Conservation (phyloP, 2,888 invertebrate species). For the Timema cristinae region DNA sequence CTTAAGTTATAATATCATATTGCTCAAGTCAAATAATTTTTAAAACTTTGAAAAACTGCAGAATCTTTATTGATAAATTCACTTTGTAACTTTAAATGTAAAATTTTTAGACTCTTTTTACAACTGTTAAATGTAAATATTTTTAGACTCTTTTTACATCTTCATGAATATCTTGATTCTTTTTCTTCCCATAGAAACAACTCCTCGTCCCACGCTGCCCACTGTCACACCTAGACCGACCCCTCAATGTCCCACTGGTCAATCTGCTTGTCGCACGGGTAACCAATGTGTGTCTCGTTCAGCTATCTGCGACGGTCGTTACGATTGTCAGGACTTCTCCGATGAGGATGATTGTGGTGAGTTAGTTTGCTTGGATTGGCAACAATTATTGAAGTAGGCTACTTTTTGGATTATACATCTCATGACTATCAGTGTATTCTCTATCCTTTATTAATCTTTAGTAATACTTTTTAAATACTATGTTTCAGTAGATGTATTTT, state of each 20-base stretch:
- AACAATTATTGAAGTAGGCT: too few species aligned
- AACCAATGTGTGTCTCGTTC: conserved; percentile 45
- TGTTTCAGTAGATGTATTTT: too few species aligned
- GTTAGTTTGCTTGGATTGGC: conserved; percentile 25
- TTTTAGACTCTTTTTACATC: background rate
- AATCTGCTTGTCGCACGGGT: conserved; percentile 44
- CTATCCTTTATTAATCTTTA: too few species aligned
- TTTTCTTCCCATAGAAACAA: background rate
- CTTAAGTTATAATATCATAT: too few species aligned
- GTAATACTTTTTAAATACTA: too few species aligned
- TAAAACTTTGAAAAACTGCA: too few species aligned
- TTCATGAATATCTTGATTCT: background rate
- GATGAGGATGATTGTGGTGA: conserved; percentile 43
- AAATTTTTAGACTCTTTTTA: background rate
- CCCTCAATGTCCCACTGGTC: conserved; percentile 41
- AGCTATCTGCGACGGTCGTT: conserved; percentile 49
- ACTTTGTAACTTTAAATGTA: too few species aligned
- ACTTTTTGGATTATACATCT: too few species aligned
- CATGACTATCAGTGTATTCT: too few species aligned
- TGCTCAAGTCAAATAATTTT: too few species aligned
- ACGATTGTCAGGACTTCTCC: conserved; percentile 43
- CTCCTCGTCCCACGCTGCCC: conserved; percentile 22
- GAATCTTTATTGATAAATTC: too few species aligned
- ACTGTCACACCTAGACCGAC: conserved; percentile 28
- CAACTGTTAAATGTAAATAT: too few species aligned